These are phyloP conservation scores for Brachystomella parvula DNA, from an alignment of 1,140 invertebrate species.

Conservation along the genomic window DNA sequence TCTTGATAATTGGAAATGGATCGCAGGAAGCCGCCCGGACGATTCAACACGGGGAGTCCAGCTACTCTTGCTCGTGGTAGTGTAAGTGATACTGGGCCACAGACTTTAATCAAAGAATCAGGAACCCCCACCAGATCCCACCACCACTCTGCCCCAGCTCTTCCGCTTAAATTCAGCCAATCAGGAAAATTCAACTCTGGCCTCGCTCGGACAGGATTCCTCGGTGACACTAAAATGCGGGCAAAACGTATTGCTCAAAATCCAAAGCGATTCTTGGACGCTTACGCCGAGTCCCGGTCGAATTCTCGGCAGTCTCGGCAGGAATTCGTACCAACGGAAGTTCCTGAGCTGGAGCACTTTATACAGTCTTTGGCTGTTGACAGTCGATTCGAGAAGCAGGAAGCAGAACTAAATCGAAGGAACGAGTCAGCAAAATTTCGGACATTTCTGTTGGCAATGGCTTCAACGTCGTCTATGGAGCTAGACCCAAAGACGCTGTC, in stretches of 20 bases:
- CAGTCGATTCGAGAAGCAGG: background rate
- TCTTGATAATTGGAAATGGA: too few species aligned
- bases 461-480: background rate
- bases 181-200: slow-evolving; percentile 12
- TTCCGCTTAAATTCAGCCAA: background rate
- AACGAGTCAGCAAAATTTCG: background rate
- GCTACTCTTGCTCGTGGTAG: too few species aligned
- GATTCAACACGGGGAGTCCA: too few species aligned
- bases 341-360: background rate
- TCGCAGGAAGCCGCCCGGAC: too few species aligned
- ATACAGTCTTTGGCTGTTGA: background rate
- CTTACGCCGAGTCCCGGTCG: slow-evolving; percentile 19
- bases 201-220: slow-evolving; percentile 15
- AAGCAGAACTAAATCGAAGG: background rate
- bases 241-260: slow-evolving; percentile 22
- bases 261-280: slow-evolving; percentile 23
- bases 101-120: background rate
- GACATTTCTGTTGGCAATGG: slow-evolving; percentile 1
- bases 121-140: slow-evolving; percentile 5
- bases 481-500: background rate
- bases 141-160: background rate
- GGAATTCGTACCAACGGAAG: background rate
- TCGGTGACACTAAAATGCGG: slow-evolving; percentile 19
- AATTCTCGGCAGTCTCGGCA: background rate
- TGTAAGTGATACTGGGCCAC: background rate